Base-by-base conservation (phyloP, 2,888 invertebrate genomes). In the Heliconius cydno region DNA sequence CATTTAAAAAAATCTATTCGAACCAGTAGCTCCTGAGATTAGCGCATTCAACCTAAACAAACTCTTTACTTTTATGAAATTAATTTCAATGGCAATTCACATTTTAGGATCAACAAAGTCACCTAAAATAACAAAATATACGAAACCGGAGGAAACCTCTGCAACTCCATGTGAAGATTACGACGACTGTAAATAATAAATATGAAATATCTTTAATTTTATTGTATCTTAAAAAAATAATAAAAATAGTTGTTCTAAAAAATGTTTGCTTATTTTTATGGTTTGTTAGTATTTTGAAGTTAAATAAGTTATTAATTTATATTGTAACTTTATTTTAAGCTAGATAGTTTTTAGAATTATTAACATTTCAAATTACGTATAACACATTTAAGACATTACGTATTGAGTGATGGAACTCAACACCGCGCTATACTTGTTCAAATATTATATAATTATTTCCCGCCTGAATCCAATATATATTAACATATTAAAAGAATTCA, bases 91-190 rank as follows among this genome's bases (percentile, higher is more conserved):
- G 9, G 10, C 10, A n/a, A n/a, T 60, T 0, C n/a, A 60, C 22
- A 22, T 77, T 79, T 10, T 41, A 84, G 84, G 83, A n/a, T 84
- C 84, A 38, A 84, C 84, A 13, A 84, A 84, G 72, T 81, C 82
- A 13, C 81, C 78, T 0, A 83, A 80, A 77, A 65, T 72, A 6
- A 80, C 81, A 10, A 81, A 75, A 25, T 81, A 79, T 41, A 66
- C 83, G 5, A 84, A 82, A 57, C 77, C 76, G 19, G 41, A 28
- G 7, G 63, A 41, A 68, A 52, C 76, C 2, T 80, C 81, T 0
- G 71, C 75, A 7, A 6, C 7, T 0, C 75, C 52, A 7, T 81
- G 81, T 15, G 79, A 74, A n/a, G 81, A 83, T 1, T 75, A 82
- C 7, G 81, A 80, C 0, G 80, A 80, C n/a, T 82, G 82, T 12